Conservation (phyloP, 2,113 vertebrate genomes). For the Chaetura pelagica region DNA sequence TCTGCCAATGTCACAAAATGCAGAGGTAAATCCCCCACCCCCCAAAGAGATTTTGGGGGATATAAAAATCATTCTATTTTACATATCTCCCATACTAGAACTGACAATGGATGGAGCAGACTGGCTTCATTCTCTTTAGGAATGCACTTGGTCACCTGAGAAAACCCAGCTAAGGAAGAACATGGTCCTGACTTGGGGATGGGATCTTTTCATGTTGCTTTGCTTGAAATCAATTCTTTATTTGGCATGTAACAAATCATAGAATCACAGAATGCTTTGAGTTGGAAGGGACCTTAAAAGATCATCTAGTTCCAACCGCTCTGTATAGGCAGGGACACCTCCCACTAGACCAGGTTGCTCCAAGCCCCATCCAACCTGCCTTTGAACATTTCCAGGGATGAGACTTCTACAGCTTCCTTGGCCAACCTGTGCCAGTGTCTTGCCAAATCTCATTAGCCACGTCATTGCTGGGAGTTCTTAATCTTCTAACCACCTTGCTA, state of each 20-base stretch:
- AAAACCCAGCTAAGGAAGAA: not conserved
- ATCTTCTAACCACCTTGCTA: not conserved
- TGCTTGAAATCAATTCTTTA: not conserved
- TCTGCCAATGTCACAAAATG: no score
- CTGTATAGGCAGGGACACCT: no score
- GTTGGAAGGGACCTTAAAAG: no score
- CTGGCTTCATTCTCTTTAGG: not conserved
- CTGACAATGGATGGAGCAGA: not conserved
- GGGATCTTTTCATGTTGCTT: not conserved
- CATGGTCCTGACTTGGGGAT: not conserved
- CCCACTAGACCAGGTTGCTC: no score
- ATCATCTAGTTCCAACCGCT: no score
- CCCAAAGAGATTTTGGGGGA: not conserved
- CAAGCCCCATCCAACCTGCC: no score
- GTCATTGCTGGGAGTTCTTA: not conserved
- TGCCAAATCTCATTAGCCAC: not conserved
- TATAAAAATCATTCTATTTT: not conserved
- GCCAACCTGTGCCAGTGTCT: no score
- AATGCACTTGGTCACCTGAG: not conserved
- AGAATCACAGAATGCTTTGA: no score
- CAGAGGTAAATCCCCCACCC: not conserved
- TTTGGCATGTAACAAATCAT: not conserved
- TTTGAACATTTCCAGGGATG: no score
- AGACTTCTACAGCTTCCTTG: no score
- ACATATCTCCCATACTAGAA: not conserved